A percentile compares a stretch with the other conserved stretches of the same genome.
phyloP scores from a whole-genome alignment of 2,113 vertebrate genomes.

The Mastomys natalensis region DNA sequence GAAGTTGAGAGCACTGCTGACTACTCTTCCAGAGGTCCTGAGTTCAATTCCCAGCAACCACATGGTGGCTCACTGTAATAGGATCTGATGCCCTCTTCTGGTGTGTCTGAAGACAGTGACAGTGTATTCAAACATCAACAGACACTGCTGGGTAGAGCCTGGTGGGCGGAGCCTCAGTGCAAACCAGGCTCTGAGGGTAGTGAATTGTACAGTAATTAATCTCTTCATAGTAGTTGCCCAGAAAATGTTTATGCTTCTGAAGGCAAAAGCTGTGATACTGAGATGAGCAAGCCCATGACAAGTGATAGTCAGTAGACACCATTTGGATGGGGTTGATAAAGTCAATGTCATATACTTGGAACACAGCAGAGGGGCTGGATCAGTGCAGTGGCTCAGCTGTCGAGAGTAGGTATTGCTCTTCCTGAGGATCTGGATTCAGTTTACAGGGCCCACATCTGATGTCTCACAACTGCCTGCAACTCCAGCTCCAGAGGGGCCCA shows the following conservation, averaged over 20 bases:
- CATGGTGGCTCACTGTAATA: neutral
- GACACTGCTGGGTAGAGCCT: neutral
- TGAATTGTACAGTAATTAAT: neutral
- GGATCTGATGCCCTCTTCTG: neutral
- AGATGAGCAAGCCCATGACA: neutral
- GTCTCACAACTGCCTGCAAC: neutral
- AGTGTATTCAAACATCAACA: neutral
- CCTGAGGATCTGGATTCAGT: neutral
- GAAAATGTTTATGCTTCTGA: slow-evolving; percentile 19
- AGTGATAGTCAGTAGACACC: neutral
- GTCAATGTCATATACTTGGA: neutral
- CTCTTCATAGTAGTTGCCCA: slow-evolving; percentile 23
- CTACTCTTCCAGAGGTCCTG: neutral
- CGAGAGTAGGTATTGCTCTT: neutral
- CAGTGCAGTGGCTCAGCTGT: neutral
- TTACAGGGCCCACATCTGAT: neutral
- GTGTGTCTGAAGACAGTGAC: too few relatives aligned
- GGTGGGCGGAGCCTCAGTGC: neutral
- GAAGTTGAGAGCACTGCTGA: neutral
- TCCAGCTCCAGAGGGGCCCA: neutral
- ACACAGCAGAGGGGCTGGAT: neutral
- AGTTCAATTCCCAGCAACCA: neutral
- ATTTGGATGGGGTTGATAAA: neutral
- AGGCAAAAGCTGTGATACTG: slow-evolving; percentile 3
- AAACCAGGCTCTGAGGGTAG: neutral